Evolutionary conservation across 1,140 invertebrate genomes (phyloP).

Genomic region (Orchesella cincta): DNA sequence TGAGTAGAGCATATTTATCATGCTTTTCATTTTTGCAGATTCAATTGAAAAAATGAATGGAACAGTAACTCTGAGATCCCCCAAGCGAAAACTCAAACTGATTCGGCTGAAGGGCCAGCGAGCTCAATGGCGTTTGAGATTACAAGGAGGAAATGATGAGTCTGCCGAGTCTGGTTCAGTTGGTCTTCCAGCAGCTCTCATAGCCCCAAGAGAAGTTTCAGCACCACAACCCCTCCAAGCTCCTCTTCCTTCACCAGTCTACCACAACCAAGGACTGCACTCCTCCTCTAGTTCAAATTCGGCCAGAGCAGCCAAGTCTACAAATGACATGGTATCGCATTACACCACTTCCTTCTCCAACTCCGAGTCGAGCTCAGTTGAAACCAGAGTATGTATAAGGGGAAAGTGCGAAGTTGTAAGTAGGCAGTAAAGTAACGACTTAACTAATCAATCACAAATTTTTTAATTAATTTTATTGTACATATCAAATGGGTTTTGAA

Average conservation of each 20-base stretch:
- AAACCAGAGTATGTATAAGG: slow-evolving; percentile 47
- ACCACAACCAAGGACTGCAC: neutral
- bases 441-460: too few relatives aligned
- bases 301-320: slow-evolving; percentile 22
- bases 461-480: too few relatives aligned
- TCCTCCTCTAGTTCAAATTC: neutral
- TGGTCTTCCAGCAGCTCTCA: slow-evolving; percentile 21
- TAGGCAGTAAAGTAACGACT: too few relatives aligned
- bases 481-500: too few relatives aligned
- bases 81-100: slow-evolving; percentile 41
- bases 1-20: too few relatives aligned
- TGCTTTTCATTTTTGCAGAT: too few relatives aligned
- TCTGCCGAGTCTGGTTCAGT: neutral
- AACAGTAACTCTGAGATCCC: slow-evolving; percentile 11
- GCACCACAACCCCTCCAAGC: neutral
- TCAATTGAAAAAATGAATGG: slow-evolving; percentile 6
- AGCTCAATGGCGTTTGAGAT: slow-evolving; percentile 46
- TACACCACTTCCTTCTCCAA: slow-evolving; percentile 16
- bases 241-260: neutral
- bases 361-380: slow-evolving; percentile 29
- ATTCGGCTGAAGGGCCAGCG: slow-evolving; percentile 45
- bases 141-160: slow-evolving; percentile 28
- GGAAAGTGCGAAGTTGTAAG: slow-evolving; percentile 47
- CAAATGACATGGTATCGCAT: slow-evolving; percentile 2
- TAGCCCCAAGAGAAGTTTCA: slow-evolving; percentile 32